Conservation (phyloP, 2,113 vertebrate genomes). For the Takifugu bimaculatus region DNA sequence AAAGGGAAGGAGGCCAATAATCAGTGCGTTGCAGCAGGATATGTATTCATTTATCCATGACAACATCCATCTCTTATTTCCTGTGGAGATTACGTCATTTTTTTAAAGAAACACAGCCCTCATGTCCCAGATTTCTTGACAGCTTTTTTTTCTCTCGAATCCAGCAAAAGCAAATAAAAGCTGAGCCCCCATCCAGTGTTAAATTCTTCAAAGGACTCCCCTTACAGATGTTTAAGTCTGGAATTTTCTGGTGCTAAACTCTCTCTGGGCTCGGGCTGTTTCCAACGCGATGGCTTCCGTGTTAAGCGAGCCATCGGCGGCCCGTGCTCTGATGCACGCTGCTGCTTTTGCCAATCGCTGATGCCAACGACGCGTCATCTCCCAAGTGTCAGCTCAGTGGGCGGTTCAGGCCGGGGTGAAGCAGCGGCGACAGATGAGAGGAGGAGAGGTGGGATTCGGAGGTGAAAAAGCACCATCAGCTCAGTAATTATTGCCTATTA, state of each 20-base stretch:
- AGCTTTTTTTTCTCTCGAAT: background rate
- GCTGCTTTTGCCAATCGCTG: conserved; percentile 28
- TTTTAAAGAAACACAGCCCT: conserved; percentile 10
- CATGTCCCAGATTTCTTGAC: background rate
- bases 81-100: conserved; percentile 3
- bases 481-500: conserved; percentile 37
- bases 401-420: conserved; percentile 7
- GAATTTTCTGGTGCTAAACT: no score
- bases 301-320: background rate
- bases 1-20: conserved; percentile 1
- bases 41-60: background rate
- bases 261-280: conserved; percentile 3
- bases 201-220: no score
- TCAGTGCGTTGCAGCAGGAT: background rate
- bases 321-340: conserved; percentile 32
- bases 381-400: conserved; percentile 15
- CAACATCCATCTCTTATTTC: conserved; percentile 29
- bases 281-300: background rate
- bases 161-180: no score
- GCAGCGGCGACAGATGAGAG: conserved; percentile 1
- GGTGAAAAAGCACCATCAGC: conserved; percentile 40
- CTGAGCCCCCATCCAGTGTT: no score
- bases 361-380: conserved; percentile 29
- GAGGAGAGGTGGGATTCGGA: conserved; percentile 17
- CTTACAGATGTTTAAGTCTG: no score